phyloP scores from a whole-genome alignment of 2,113 vertebrate species.

The Pteruthius melanotis region DNA sequence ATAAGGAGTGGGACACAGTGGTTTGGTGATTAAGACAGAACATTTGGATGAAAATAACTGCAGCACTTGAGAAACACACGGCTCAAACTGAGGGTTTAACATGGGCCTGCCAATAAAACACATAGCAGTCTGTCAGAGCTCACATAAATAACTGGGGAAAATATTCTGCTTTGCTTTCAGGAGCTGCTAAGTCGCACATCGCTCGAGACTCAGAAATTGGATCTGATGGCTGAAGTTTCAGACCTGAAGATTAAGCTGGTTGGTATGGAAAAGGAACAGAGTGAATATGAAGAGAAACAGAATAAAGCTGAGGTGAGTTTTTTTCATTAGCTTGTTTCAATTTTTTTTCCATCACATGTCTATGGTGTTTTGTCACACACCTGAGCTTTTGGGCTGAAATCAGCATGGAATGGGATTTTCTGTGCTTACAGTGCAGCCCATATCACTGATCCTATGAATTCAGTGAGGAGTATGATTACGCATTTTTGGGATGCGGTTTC shows the following conservation, averaged over 20 bases:
- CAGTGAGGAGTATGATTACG: not conserved
- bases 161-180: constrained; percentile 67
- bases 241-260: constrained; percentile 91
- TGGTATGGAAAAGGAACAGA: constrained; percentile 91
- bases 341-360: not conserved
- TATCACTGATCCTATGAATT: not conserved
- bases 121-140: not conserved
- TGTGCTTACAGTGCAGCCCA: fast-evolving
- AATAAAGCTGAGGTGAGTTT: constrained; percentile 91
- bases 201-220: constrained; percentile 91
- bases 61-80: not conserved
- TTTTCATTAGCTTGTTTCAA: not conserved
- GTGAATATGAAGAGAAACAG: constrained; percentile 85
- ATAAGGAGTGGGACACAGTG: not conserved
- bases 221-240: constrained; percentile 93
- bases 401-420: not conserved
- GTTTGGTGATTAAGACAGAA: not conserved
- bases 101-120: not conserved
- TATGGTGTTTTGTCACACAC: not conserved
- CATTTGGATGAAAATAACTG: not conserved
- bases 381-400: constrained; percentile 3
- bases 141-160: not conserved
- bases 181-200: constrained; percentile 90
- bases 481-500: not conserved
- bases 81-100: not conserved